phyloP scores from a whole-genome alignment of 2,888 invertebrate species.

The Diarsia mendica region DNA sequence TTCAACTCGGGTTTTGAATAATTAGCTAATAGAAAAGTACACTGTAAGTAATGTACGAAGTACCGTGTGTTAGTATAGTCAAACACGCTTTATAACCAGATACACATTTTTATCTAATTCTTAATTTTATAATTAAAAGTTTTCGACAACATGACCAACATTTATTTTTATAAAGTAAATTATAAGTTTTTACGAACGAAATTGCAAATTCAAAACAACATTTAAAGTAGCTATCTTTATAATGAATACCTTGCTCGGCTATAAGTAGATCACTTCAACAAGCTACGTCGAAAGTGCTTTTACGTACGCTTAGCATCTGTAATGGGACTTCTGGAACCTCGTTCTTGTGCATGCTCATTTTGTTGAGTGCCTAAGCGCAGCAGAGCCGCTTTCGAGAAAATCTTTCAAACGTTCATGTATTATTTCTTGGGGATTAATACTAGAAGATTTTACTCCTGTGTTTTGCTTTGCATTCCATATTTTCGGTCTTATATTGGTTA shows the following conservation, averaged over 20 bases:
- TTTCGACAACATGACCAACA: neutral
- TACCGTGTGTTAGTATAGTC: neutral
- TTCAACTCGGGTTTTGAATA: neutral
- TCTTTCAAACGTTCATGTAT: slow-evolving; percentile 29
- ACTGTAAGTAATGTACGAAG: too few species aligned
- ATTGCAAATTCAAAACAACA: neutral
- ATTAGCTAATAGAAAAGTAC: neutral
- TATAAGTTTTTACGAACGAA: too few species aligned
- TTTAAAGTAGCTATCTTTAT: neutral
- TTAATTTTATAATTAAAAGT: neutral
- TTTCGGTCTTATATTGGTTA: neutral
- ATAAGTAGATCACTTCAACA: neutral
- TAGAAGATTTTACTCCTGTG: neutral
- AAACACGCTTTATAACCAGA: neutral
- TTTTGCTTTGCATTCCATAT: neutral
- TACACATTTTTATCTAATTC: neutral
- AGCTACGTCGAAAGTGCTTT: neutral
- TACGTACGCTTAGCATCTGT: neutral
- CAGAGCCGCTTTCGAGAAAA: slow-evolving; percentile 17
- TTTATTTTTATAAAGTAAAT: neutral
- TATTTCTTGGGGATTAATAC: slow-evolving; percentile 22
- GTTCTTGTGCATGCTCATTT: slow-evolving; percentile 31
- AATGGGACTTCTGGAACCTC: slow-evolving; percentile 4
- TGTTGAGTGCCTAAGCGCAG: slow-evolving; percentile 36
- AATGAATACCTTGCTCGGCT: neutral